Evolutionary conservation across 2,113 vertebrate species (phyloP), one percentile per base, ranked within the genome.

Genomic region (Panthera tigris): DNA sequence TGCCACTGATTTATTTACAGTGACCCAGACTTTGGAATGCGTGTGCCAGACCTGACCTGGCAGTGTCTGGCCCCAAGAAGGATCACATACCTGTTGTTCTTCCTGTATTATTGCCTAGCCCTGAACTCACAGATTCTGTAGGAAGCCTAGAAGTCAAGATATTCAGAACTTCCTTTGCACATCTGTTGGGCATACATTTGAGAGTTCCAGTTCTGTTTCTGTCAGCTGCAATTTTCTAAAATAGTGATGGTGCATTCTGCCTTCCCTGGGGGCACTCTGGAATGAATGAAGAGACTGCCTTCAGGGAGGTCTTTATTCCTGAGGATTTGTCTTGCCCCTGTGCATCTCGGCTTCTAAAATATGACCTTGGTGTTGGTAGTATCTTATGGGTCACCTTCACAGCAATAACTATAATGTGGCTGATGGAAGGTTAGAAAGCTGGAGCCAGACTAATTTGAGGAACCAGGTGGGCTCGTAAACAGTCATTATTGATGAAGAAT

Each of bases 151-250:
- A 84, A 82, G 63, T 94, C 92, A 96, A 89, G 65, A n/a, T 45
- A 48, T 12, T n/a, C 65, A n/a, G 6, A 52, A 7, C 15, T 97
- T 97, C 81, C 39, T 66, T 3, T 96, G 92, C 86, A 68, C 79
- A 52, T 86, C 63, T 85, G 29, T 65, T 27, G 41, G 79, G 78
- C 52, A 0, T 88, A 1, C 91, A 89, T 97, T 93, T 66, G 95
- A 39, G 96, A 92, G 85, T 95, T 71, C 52, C 41, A 48, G 36
- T 95, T 98, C 69, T 97, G 31, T 85, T 97, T 92, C 94, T 97
- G 92, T 97, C 96, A 97, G 41, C 7, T 9, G 73, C 87, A 93
- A 11, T 98, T 97, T 52, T 96, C 96, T 81, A 69, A 89, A 97
- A 19, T 66, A 65, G 68, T 25, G 31, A 71, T 25, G 14, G 68